A percentile compares a stretch with the other conserved stretches of the same genome.
These are phyloP conservation scores for Eriosoma lanigerum DNA, from an alignment of 1,140 invertebrate species.

Conservation along the genomic window DNA sequence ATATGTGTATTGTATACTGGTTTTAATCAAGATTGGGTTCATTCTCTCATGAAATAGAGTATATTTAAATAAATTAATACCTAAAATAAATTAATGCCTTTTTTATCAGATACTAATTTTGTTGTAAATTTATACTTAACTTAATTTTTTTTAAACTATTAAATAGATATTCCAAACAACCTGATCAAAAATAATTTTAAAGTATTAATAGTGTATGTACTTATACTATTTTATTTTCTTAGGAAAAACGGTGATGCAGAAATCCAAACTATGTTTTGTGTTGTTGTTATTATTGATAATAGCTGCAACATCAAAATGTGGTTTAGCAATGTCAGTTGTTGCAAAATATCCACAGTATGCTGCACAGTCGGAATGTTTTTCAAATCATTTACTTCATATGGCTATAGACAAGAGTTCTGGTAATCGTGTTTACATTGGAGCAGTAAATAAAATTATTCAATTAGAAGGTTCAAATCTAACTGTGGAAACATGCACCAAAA, in stretches of 20 bases:
- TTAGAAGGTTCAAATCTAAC: conserved; percentile 60
- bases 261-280: conserved; percentile 34
- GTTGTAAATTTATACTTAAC: too few relatives aligned
- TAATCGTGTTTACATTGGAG: conserved; percentile 64
- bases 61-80: too few relatives aligned
- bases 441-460: conserved; percentile 64
- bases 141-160: too few relatives aligned
- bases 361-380: conserved; percentile 40
- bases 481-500: conserved; percentile 60
- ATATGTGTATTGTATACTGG: too few relatives aligned
- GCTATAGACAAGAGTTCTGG: conserved; percentile 61
- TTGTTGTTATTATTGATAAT: conserved; percentile 37
- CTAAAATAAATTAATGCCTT: too few relatives aligned
- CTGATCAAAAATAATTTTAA: too few relatives aligned
- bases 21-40: too few relatives aligned
- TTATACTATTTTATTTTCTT: too few relatives aligned
- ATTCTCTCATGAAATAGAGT: too few relatives aligned
- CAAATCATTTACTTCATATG: conserved; percentile 58
- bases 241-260: conserved; percentile 41
- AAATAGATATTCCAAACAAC: too few relatives aligned
- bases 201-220: too few relatives aligned
- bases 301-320: conserved; percentile 37
- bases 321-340: conserved; percentile 37
- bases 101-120: too few relatives aligned
- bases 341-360: conserved; percentile 32